phyloP scores from a whole-genome alignment of 2,113 vertebrate species.

The Cinclus mexicanus region DNA sequence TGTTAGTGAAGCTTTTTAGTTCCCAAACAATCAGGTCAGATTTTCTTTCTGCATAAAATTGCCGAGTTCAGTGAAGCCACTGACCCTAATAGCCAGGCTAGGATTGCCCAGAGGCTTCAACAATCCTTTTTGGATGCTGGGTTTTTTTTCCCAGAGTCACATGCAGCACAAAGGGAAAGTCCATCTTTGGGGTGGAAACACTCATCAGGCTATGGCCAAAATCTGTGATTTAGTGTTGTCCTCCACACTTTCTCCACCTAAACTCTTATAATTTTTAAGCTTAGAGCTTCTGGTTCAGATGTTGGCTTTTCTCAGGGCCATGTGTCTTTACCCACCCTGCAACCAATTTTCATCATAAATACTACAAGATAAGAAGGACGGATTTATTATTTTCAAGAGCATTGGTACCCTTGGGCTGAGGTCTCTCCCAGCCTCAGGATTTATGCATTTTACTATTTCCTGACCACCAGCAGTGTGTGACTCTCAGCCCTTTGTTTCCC shows the following conservation, averaged over 20 bases:
- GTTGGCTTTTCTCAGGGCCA: not conserved
- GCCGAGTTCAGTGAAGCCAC: too few relatives aligned
- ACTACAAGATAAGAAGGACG: not conserved
- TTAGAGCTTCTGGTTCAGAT: not conserved
- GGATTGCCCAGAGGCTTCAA: not conserved
- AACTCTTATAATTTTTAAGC: not conserved
- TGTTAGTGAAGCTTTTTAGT: too few relatives aligned
- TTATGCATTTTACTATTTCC: not conserved
- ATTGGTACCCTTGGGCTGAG: not conserved
- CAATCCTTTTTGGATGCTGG: fast-evolving
- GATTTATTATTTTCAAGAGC: not conserved
- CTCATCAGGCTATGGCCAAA: not conserved
- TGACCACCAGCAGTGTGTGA: not conserved
- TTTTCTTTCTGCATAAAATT: too few relatives aligned
- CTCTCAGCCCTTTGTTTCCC: not conserved
- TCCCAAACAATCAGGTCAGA: too few relatives aligned
- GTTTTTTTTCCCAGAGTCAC: not conserved
- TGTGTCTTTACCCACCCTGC: not conserved
- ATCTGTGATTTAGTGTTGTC: fast-evolving
- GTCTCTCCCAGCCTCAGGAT: not conserved
- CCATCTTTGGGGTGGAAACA: not conserved
- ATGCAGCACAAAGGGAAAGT: not conserved
- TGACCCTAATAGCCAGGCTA: too few relatives aligned
- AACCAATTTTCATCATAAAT: not conserved
- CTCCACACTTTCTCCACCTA: not conserved